Conservation (phyloP, 2,888 invertebrate species). For the Spodoptera exigua region DNA sequence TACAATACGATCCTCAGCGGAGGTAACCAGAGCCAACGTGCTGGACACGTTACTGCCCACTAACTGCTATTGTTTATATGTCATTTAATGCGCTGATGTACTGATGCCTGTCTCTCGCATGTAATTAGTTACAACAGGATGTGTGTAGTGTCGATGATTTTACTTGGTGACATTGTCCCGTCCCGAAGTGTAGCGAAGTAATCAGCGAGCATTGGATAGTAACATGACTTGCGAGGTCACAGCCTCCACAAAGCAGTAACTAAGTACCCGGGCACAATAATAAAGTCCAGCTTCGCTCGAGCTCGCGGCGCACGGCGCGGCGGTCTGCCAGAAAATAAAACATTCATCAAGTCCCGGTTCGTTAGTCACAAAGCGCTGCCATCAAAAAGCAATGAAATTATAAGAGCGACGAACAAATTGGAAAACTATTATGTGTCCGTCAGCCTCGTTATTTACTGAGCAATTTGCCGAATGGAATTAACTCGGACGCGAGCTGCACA, state of each 20-base stretch:
- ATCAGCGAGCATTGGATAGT: too few species aligned
- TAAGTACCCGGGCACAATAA: slow-evolving; percentile 3
- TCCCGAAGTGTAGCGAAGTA: too few species aligned
- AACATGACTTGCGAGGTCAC: too few species aligned
- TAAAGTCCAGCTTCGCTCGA: not conserved
- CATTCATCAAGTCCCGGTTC: slow-evolving; percentile 58
- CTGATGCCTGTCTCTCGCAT: too few species aligned
- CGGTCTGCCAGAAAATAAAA: slow-evolving; percentile 50
- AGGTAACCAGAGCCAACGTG: too few species aligned
- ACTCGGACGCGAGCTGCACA: slow-evolving; percentile 50
- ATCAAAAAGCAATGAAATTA: slow-evolving; percentile 63
- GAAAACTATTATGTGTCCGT: slow-evolving; percentile 61
- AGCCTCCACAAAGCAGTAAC: not conserved
- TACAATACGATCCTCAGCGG: too few species aligned
- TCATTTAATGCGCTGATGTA: too few species aligned
- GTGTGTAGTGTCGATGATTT: too few species aligned
- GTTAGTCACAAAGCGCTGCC: slow-evolving; percentile 58
- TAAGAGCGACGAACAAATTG: slow-evolving; percentile 59
- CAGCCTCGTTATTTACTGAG: slow-evolving; percentile 59
- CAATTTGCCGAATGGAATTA: slow-evolving; percentile 62
- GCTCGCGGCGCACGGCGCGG: not conserved
- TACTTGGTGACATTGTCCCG: too few species aligned
- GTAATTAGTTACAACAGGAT: too few species aligned
- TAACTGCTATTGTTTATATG: too few species aligned
- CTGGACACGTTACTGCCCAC: too few species aligned